Evolutionary conservation across 2,113 vertebrate genomes (phyloP).

Genomic region (Vidua macroura): DNA sequence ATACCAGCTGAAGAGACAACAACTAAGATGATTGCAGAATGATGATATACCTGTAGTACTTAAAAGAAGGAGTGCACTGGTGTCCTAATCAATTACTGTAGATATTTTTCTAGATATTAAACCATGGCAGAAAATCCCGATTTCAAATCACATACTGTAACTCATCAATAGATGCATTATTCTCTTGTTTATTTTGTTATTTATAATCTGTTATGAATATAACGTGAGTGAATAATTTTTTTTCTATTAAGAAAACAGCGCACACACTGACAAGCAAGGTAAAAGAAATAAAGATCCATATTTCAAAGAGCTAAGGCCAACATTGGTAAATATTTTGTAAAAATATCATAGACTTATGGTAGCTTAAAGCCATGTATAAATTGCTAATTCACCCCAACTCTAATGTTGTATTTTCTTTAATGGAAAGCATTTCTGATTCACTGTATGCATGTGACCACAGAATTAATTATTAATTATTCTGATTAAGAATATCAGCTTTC

Average conservation of each 20-base stretch:
- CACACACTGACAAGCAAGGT: constrained; percentile 60
- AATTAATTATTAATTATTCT: not conserved
- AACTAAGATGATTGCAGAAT: not conserved
- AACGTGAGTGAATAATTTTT: not conserved
- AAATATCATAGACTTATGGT: not conserved
- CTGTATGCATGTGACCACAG: not conserved
- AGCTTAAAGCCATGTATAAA: not conserved
- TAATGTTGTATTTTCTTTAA: not conserved
- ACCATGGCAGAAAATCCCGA: not conserved
- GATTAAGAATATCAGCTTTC: not conserved
- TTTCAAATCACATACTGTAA: not conserved
- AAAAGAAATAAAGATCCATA: constrained; percentile 35
- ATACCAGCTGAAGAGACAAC: not conserved
- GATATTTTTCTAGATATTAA: not conserved
- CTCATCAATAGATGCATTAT: constrained; percentile 5
- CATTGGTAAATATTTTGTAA: not conserved
- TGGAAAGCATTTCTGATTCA: constrained; percentile 27
- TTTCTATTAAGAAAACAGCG: constrained; percentile 50
- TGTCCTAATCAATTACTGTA: not conserved
- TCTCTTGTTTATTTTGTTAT: not conserved
- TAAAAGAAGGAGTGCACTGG: constrained; percentile 25
- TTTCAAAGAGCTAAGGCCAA: constrained; percentile 72
- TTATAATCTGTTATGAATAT: not conserved
- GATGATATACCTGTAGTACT: not conserved
- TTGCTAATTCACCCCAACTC: not conserved